A percentile compares a stretch with the other conserved stretches of the same genome.
These are phyloP conservation scores for Drosophila mimica DNA, from an alignment of 2,888 invertebrate genomes.

Conservation along the genomic window DNA sequence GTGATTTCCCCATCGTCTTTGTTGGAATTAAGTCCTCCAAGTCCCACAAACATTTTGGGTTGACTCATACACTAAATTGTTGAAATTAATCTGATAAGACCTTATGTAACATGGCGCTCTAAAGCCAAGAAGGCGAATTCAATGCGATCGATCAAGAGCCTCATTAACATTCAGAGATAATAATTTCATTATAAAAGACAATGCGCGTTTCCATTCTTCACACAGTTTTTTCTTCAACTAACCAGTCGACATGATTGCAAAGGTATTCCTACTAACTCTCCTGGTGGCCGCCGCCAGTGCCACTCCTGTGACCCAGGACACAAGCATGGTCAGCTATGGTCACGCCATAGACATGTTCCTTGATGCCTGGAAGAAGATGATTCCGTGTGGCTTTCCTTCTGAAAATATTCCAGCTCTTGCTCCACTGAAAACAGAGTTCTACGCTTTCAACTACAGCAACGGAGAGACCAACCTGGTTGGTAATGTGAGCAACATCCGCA, in stretches of 20 bases:
- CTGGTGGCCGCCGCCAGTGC: constrained; percentile 36
- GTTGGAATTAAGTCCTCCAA: background rate
- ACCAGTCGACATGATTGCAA: constrained; percentile 45
- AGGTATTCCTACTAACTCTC: constrained; percentile 46
- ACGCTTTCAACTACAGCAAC: constrained; percentile 19
- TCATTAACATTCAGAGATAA: constrained; percentile 21
- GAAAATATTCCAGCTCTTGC: constrained; percentile 66
- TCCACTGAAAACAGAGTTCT: constrained; percentile 48
- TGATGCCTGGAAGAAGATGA: constrained; percentile 56
- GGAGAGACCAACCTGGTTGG: constrained; percentile 56
- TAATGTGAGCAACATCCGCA: constrained; percentile 63
- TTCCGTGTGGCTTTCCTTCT: constrained; percentile 73
- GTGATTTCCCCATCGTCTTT: background rate
- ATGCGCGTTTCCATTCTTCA: background rate
- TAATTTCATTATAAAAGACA: constrained; percentile 20
- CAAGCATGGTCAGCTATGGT: constrained; percentile 40
- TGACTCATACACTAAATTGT: background rate
- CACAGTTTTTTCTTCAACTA: constrained; percentile 13
- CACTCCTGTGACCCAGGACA: constrained; percentile 15
- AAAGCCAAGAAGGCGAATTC: background rate
- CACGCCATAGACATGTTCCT: constrained; percentile 54
- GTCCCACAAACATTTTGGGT: background rate
- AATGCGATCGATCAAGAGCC: constrained; percentile 20
- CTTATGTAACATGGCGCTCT: background rate
- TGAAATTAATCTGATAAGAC: background rate